These are phyloP conservation scores for Arge pagana DNA, from an alignment of 2,888 invertebrate genomes.

Conservation along the genomic window DNA sequence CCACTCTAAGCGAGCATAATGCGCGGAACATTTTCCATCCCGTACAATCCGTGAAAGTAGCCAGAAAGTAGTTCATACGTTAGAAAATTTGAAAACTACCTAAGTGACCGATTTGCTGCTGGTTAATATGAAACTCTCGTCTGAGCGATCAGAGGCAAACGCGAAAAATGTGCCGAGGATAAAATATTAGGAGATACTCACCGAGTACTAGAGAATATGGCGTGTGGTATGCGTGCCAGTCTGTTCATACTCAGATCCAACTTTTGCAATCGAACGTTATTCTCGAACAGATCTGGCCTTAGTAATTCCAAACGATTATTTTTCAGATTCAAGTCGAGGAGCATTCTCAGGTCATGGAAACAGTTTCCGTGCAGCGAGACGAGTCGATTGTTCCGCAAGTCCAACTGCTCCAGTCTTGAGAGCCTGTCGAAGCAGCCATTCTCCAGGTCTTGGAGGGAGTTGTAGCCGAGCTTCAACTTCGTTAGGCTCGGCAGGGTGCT, in stretches of 20 bases:
- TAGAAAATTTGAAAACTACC: no score
- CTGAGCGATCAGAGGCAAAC: no score
- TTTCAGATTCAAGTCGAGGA: conserved; percentile 74
- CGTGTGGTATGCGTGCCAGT: conserved; percentile 70
- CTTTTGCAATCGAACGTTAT: conserved; percentile 67
- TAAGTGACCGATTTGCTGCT: no score
- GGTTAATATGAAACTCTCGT: no score
- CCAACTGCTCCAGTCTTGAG: conserved; percentile 71
- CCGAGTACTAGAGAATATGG: conserved; percentile 63
- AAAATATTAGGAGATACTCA: conserved; percentile 34
- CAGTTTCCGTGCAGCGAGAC: conserved; percentile 68
- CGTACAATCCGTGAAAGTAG: no score
- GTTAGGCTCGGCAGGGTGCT: conserved; percentile 70
- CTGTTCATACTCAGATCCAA: conserved; percentile 79
- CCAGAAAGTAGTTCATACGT: no score
- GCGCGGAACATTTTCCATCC: conserved; percentile 7
- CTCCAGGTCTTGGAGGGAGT: conserved; percentile 73
- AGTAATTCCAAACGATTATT: conserved; percentile 77
- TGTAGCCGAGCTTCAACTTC: conserved; percentile 73
- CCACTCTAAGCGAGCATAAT: conserved; percentile 12
- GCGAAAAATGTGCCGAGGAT: conserved; percentile 9
- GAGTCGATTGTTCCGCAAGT: conserved; percentile 76
- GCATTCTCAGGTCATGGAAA: conserved; percentile 66
- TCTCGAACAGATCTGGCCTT: conserved; percentile 70
- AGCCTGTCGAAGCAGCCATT: conserved; percentile 73